Evolutionary conservation across 2,888 invertebrate species (phyloP).

Genomic region (Eupithecia vulgata): DNA sequence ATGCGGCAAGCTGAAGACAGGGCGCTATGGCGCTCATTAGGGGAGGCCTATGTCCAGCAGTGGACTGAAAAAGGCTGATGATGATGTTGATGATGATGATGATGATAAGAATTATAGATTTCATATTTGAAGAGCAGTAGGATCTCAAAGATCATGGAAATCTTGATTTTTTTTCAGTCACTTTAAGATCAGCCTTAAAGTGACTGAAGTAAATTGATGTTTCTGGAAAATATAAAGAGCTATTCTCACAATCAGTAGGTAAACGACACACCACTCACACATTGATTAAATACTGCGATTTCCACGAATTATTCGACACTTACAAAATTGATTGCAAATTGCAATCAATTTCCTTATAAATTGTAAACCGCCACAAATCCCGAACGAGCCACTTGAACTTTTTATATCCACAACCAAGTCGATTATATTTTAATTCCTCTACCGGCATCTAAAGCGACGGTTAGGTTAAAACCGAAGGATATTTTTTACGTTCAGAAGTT

Average conservation of each 20-base stretch:
- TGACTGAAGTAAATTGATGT: not conserved
- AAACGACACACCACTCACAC: not conserved
- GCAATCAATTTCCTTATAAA: conserved; percentile 2
- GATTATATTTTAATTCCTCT: conserved; percentile 61
- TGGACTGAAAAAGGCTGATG: too few species aligned
- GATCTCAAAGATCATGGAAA: too few species aligned
- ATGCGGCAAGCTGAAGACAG: too few species aligned
- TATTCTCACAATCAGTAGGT: not conserved
- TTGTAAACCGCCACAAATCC: not conserved
- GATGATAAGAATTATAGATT: too few species aligned
- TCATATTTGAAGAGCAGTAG: too few species aligned
- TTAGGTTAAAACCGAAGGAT: conserved; percentile 64
- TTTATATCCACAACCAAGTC: not conserved
- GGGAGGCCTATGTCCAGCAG: too few species aligned
- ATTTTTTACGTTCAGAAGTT: conserved; percentile 63
- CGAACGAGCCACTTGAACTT: not conserved
- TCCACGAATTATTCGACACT: not conserved
- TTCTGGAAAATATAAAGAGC: not conserved
- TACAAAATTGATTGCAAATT: not conserved
- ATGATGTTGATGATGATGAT: too few species aligned
- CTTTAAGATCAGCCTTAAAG: too few species aligned
- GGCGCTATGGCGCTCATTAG: too few species aligned
- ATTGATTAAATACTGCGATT: not conserved
- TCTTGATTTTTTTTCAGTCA: too few species aligned
- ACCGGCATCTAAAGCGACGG: conserved; percentile 59